Base-by-base conservation (phyloP, 2,888 invertebrate species). In the Eupithecia subumbrata region DNA sequence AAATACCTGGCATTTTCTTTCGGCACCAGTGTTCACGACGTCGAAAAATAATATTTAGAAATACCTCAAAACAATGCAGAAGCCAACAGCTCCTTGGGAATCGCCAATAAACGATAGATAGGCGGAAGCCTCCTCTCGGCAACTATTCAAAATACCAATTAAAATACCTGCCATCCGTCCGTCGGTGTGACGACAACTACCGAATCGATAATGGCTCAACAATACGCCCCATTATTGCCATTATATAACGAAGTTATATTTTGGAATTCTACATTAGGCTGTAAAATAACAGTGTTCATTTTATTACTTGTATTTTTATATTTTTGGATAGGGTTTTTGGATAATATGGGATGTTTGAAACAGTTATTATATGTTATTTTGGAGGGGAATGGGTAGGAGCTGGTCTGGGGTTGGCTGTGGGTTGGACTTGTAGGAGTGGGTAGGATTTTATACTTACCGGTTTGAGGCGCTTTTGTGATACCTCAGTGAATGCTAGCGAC, bases 141-240 rank as follows among this genome's bases (percentile, higher is more conserved):
- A 88, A 91, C 92, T 92, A 91, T 91, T 91, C 91, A 92, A 90
- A 91, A 93, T 93, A 94, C 94, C 91, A 94, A 93, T 93, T 90
- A 93, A 52, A 95, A 93, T 95, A 95, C 95, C 95, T 95, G 94
- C 89, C 90, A 91, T n/a, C n/a, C 88, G 86, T 94, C 94, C 94
- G 93, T 92, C 92, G 94, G 94, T 91, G 94, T 90, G 93, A 91
- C 94, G 94, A 92, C 91, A 91, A 91, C 89, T 93, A 94, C 86
- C 89, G 90, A 93, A 92, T 91, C 90, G 91, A 92, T 88, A 91
- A 90, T 91, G 90, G 88, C 82, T 85, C 88, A 84, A 88, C 86
- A 88, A 88, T 86, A 92, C 89, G 87, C 90, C 92, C 91, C 90
- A 89, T 80, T 90, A 91, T 90, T 93, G 93, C 93, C 93, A 92